Conservation (phyloP, 2,888 invertebrate species). For the Pyrrhosoma nymphula region DNA sequence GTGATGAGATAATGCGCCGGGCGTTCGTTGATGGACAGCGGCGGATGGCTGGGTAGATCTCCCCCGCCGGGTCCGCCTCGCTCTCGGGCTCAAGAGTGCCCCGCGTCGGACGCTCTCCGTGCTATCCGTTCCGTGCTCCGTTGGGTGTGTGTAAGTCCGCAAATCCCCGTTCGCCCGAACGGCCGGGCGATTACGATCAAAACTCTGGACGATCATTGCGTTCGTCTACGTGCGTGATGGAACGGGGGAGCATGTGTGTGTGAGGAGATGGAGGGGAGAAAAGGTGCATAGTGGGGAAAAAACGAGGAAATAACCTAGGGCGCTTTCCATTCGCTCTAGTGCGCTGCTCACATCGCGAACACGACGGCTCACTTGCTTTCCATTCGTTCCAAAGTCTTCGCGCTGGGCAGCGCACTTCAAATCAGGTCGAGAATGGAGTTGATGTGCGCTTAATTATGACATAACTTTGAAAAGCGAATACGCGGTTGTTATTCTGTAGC, state of each 20-base stretch:
- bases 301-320: too few species aligned
- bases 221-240: background rate
- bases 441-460: too few species aligned
- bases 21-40: conserved; percentile 21
- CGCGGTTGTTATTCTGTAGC: too few species aligned
- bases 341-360: too few species aligned
- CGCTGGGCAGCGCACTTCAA: too few species aligned
- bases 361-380: too few species aligned
- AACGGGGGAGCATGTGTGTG: background rate
- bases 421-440: too few species aligned
- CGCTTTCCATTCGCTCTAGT: too few species aligned
- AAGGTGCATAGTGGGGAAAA: background rate
- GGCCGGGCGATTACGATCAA: background rate
- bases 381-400: too few species aligned
- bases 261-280: background rate
- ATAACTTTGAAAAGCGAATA: too few species aligned
- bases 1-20: conserved; percentile 40
- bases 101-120: background rate
- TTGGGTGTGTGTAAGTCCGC: background rate
- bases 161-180: background rate
- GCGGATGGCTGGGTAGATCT: background rate
- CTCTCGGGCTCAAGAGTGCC: background rate
- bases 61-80: background rate
- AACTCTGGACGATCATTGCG: background rate
- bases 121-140: background rate